Base-by-base conservation (phyloP, 2,888 invertebrate genomes). In the Chloroclystis v-ata region DNA sequence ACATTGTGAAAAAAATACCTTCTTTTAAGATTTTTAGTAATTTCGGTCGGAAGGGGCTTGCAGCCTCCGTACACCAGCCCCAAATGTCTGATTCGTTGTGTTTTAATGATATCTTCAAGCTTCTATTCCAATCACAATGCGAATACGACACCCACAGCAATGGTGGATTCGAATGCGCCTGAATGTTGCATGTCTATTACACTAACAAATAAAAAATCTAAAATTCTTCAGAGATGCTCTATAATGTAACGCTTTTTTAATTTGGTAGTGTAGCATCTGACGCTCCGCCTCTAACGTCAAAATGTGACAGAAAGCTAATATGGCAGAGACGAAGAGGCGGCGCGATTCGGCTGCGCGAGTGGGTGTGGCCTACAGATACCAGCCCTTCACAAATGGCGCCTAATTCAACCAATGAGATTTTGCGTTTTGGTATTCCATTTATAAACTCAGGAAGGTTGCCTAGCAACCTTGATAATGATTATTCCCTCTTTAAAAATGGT, bases 311-410 rank as follows among this genome's bases (percentile, higher is more conserved):
- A 56, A n/a, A 66, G 69, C 61, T 70, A 82, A 78, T 69, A 81
- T 82, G 83, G 81, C 74, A 75, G 78, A 60, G 52, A 52, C 56
- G 11, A 56, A 59, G 63, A 72, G 78, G 79, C 73, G 76, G 63
- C 49, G 55, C 59, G 57, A 68, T 74, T 73, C 59, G 70, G 73
- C 54, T 60, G 67, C 65, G 47, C 56, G 59, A 48, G 72, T 71
- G 63, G 86, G 85, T 81, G 86, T 72, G 73, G 81, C 77, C 45
- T 55, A 55, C 56, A 46, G 49, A 53, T 59, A 67, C 78, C 66
- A 73, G 82, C 85, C 80, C 81, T 83, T 81, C 51, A 67, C 82
- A 85, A 86, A 87, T 87, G 86, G 86, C 86, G 86, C 72, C 78
- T 70, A 78, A 78, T 69, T 76, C 76, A 47, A 68, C 85, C 85